Base-by-base conservation (phyloP, 2,113 vertebrate species). In the Actenoides lindsayi region DNA sequence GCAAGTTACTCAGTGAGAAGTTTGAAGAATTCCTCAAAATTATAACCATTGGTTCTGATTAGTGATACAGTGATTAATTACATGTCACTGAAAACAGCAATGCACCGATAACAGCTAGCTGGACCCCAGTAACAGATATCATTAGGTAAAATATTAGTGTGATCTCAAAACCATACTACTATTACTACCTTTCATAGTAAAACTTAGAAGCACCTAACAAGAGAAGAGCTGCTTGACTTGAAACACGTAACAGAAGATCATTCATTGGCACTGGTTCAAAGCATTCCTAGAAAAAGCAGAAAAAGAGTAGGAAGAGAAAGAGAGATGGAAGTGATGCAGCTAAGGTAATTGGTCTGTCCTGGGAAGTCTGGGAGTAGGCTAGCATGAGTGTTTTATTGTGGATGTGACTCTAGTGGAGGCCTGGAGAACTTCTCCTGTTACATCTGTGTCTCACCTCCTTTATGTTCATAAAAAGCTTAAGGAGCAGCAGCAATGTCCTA, bases 101-200 rank as follows among this genome's bases (percentile, higher is more conserved):
- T 57, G 9, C 69, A 31, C 56, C 69, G 74, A 71, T 94, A 94
- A 70, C 19, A 63, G 30, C 42, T 87, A 83, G 18, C 76, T 80
- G 27, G 20, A 31, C n/a, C 16, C 3, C 81, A 46, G 59, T 78
- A 82, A 70, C 11, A 12, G 51, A 12, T 56, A 69, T 80, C 63
- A 73, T 93, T 92, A 93, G 59, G 10, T 69, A 86, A 90, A 96
- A 88, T 80, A 54, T 33, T 96, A 69, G 11, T 42, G 57, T 85
- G 62, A 85, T 71, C 79, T 92, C 71, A 89, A 73, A 90, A 94
- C 63, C 30, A 42, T 90, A 64, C 57, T 57, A 62, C 79, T 88
- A 62, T 76, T 90, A 48, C 39, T 71, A 76, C 37, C 42, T 96
- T 95, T 89, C 76, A 77, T 41, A 73, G 53, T 76, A 69, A 89